phyloP scores from a whole-genome alignment of 2,888 invertebrate genomes.

The Achlya flavicornis region DNA sequence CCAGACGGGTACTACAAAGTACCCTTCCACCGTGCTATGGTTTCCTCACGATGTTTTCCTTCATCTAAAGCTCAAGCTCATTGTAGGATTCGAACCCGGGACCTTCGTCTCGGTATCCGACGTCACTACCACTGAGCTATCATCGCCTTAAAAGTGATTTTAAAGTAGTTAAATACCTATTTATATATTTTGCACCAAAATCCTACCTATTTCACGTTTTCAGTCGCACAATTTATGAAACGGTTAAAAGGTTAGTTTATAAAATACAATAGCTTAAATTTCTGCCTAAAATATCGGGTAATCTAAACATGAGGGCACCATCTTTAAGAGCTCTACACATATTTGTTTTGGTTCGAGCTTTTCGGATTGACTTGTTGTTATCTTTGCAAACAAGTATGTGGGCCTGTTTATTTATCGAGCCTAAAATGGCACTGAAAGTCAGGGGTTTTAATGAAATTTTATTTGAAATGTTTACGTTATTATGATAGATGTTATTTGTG shows the following conservation, averaged over 20 bases:
- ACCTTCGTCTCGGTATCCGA: no score
- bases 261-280: conserved; percentile 18
- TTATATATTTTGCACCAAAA: no score
- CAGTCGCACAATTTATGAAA: not conserved
- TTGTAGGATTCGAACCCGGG: no score
- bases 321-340: conserved; percentile 70
- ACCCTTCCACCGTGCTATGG: no score
- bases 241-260: not conserved
- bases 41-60: no score
- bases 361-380: conserved; percentile 69
- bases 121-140: no score
- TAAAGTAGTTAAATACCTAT: not conserved
- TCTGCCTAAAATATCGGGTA: conserved; percentile 27
- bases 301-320: conserved; percentile 44
- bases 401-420: conserved; percentile 46
- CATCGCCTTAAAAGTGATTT: not conserved
- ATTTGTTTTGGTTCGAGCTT: conserved; percentile 73
- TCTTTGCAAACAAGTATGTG: conserved; percentile 71
- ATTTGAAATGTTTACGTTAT: conserved; percentile 34
- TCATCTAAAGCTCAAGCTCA: no score
- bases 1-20: no score
- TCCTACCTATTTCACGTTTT: no score
- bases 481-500: conserved; percentile 25
- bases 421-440: conserved; percentile 31
- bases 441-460: conserved; percentile 21